Percentiles rank a stretch among this genome's conserved stretches.
Conservation (phyloP, 2,888 invertebrate genomes). For the Melanargia galathea region DNA sequence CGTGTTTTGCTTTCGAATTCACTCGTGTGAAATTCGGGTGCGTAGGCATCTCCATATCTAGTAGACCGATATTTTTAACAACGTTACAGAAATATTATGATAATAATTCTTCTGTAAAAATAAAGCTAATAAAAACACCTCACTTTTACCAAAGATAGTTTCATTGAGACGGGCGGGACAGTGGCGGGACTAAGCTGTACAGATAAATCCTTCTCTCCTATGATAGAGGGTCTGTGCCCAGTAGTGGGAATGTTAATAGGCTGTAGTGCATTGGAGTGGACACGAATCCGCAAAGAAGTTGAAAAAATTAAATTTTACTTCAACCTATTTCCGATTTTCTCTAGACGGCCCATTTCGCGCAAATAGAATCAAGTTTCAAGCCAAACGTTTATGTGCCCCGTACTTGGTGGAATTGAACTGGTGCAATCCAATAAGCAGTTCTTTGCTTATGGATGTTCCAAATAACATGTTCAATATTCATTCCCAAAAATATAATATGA, state of each 20-base stretch:
- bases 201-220: no score
- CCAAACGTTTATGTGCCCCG: not conserved
- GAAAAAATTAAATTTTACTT: not conserved
- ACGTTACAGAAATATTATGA: no score
- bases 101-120: no score
- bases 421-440: slow-evolving; percentile 1
- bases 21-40: not conserved
- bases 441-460: not conserved
- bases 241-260: no score
- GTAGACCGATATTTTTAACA: no score
- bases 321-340: not conserved
- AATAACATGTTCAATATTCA: not conserved
- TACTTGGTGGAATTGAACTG: not conserved
- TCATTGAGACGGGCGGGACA: no score
- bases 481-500: not conserved
- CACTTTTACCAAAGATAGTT: no score
- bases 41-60: no score
- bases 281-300: not conserved
- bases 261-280: no score
- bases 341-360: not conserved
- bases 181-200: no score
- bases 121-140: no score
- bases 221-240: no score
- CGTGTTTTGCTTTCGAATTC: not conserved
- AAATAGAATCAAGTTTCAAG: not conserved